Evolutionary conservation across 2,888 invertebrate species (phyloP), one percentile per base, ranked within the genome.

Genomic region (Aricia artaxerxes): DNA sequence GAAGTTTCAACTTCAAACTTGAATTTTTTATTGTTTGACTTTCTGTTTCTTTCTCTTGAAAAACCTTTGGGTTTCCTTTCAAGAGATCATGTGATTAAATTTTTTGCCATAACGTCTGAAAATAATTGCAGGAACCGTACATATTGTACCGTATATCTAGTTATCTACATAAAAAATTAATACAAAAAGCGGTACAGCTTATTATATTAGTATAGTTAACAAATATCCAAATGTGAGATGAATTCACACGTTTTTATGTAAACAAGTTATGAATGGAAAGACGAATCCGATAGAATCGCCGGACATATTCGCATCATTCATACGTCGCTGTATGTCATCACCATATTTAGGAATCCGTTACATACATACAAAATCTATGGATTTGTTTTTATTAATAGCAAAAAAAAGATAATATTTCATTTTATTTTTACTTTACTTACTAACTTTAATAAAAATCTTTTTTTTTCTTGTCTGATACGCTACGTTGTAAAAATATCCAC

Each of bases 301-400:
- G 11, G 35, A 69, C 35, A 69, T 69, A 69, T 69, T 69, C 69
- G 16, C 69, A 69, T 69, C 69, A 16, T 69, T 35, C 69, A 69
- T 69, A 69, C 38, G 69, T 13, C 24, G 9, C 31, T 61, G 69
- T 38, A 69, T 69, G 35, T 69, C 69, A 69, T 69, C 69, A 69
- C 69, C 69, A 69, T 69, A 69, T 69, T 69, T 69, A 69, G 35
- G 4, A 38, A 38, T 69, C 69, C 35, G 35, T 69, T 35, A 31
- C 31, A 69, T 13, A 11, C 4, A 5, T 69, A 16, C 16, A 69
- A 64, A 69, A 49, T 49, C 49, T 0, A 49, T 9, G 9, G 9
- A 44, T 2, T 44, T 7, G 7, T 9, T 49, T 49, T 49, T 49
- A 2, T 49, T 9, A 49, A 9, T 49, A 2, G 49, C 49, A 49